phyloP scores from a whole-genome alignment of 2,113 vertebrate genomes.

The Pterocles orientalis region DNA sequence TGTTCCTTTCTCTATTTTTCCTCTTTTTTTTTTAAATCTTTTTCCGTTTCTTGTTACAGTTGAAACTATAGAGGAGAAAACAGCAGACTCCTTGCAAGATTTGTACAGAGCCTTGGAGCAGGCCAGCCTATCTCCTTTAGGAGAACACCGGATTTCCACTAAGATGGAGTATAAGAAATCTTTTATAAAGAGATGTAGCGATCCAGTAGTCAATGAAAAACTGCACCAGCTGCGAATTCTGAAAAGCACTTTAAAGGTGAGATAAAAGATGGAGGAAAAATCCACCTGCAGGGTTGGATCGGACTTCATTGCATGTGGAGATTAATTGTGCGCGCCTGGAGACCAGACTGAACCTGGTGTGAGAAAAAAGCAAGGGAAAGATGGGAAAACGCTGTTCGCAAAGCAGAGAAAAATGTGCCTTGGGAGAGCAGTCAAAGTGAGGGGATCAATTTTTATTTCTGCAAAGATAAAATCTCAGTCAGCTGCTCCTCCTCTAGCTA shows the following conservation, averaged over 20 bases:
- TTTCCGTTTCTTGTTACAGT: slow-evolving; percentile 66
- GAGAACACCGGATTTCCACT: slow-evolving; percentile 86
- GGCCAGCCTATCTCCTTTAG: slow-evolving; percentile 91
- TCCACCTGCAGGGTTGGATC: neutral
- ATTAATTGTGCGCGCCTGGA: neutral
- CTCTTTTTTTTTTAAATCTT: neutral
- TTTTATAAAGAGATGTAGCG: slow-evolving; percentile 90
- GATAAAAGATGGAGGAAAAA: slow-evolving; percentile 54
- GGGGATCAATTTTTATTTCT: slow-evolving; percentile 14
- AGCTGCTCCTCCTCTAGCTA: neutral
- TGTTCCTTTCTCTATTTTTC: slow-evolving; percentile 56
- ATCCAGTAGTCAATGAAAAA: slow-evolving; percentile 96
- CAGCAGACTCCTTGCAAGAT: slow-evolving; percentile 91
- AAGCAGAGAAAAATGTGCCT: neutral
- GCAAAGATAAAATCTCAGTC: neutral
- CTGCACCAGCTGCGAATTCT: slow-evolving; percentile 95
- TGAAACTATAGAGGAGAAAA: slow-evolving; percentile 82
- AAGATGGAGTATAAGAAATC: slow-evolving; percentile 92
- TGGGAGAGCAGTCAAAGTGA: neutral
- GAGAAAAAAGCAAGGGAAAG: neutral
- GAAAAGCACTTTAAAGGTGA: slow-evolving; percentile 98
- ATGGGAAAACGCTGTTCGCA: neutral
- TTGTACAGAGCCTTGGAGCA: slow-evolving; percentile 92
- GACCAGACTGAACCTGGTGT: neutral
- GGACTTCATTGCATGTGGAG: neutral